These are phyloP conservation scores for Aurelia aurita DNA, from an alignment of 30 jellyfish, hydroid and myxozoan genomes.

Conservation along the genomic window DNA sequence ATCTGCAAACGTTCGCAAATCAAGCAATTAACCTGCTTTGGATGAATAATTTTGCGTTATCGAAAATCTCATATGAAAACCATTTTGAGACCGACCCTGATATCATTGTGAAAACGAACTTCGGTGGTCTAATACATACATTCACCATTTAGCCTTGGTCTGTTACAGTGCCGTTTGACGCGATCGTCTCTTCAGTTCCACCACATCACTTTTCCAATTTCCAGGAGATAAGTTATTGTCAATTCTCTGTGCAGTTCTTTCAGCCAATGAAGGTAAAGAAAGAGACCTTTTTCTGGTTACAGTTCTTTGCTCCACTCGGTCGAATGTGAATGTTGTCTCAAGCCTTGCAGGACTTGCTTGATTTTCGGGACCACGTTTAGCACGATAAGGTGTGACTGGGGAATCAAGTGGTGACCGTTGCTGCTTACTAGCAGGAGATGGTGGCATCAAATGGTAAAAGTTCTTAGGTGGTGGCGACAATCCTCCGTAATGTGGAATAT, in stretches of 20 bases:
- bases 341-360: background rate
- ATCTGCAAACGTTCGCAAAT: no score
- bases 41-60: no score
- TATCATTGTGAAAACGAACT: no score
- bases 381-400: constrained; percentile 7
- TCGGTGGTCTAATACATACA: no score
- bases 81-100: no score
- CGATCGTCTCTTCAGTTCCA: no score
- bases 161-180: no score
- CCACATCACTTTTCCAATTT: no score
- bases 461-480: constrained; percentile 86
- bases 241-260: background rate
- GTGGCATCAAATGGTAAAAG: constrained; percentile 87
- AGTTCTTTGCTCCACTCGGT: background rate
- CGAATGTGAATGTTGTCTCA: constrained; percentile 4
- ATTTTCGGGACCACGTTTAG: background rate
- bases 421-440: constrained; percentile 27
- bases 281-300: background rate
- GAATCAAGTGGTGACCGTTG: constrained; percentile 5
- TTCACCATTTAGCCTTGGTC: no score
- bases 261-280: background rate
- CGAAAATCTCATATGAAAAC: no score
- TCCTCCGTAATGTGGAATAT: constrained; percentile 59
- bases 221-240: background rate
- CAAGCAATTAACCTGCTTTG: no score